Conservation (phyloP, 1,140 invertebrate species). For the Sitophilus oryzae region DNA sequence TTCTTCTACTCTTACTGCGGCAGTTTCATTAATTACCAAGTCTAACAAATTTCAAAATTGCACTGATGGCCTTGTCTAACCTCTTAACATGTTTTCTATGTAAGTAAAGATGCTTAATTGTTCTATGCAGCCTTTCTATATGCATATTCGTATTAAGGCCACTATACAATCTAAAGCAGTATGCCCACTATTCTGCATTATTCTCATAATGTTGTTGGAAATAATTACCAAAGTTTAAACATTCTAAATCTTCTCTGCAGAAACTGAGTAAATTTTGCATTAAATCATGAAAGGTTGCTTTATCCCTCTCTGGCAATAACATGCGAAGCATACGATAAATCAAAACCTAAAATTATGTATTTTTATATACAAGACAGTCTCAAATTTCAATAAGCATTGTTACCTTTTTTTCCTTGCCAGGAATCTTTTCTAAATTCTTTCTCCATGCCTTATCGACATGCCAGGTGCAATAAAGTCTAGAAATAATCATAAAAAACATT, state of each 20-base stretch:
- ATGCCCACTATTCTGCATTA: constrained; percentile 12
- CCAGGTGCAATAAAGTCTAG: constrained; percentile 16
- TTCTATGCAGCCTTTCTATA: constrained; percentile 17
- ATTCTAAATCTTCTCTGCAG: not conserved
- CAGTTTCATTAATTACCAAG: too few relatives aligned
- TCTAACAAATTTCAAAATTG: constrained; percentile 19
- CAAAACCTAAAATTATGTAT: constrained; percentile 1
- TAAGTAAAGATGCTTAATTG: constrained; percentile 21
- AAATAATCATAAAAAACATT: not conserved
- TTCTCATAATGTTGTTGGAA: not conserved
- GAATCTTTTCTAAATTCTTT: constrained; percentile 11
- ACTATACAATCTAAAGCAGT: constrained; percentile 11
- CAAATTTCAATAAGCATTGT: too few relatives aligned
- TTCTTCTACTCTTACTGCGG: too few relatives aligned
- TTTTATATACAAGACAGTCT: too few relatives aligned
- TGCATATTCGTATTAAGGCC: constrained; percentile 22
- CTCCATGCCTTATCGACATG: constrained; percentile 15
- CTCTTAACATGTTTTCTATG: constrained; percentile 16
- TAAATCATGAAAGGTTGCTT: not conserved
- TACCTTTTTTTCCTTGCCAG: not conserved
- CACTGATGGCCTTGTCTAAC: constrained; percentile 17
- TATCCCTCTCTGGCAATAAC: constrained; percentile 6
- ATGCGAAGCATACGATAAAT: not conserved
- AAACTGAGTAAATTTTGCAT: not conserved
- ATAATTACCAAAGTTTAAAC: not conserved